These are phyloP conservation scores for Acleris sparsana DNA, from an alignment of 2,888 invertebrate species.

Conservation along the genomic window DNA sequence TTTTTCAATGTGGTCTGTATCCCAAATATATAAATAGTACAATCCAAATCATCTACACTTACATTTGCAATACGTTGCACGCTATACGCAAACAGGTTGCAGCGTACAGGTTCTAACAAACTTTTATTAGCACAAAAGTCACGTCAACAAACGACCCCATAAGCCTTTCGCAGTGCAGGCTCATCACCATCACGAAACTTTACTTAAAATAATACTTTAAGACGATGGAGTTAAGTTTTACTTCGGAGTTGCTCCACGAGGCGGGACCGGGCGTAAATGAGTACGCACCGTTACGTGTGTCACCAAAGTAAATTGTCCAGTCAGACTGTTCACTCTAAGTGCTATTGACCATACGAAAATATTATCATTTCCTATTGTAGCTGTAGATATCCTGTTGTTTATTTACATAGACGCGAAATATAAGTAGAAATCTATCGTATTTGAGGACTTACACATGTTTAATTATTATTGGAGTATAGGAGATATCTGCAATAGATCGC, in stretches of 20 bases:
- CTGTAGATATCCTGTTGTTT: neutral
- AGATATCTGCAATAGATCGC: no score
- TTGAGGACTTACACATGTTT: no score
- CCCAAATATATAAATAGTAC: no score
- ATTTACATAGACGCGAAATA: neutral
- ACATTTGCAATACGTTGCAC: neutral
- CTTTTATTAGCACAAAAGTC: constrained; percentile 60
- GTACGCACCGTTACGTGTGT: constrained; percentile 74
- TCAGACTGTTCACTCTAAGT: constrained; percentile 50
- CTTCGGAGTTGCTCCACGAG: constrained; percentile 40
- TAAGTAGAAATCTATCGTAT: neutral
- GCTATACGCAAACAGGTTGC: constrained; percentile 13
- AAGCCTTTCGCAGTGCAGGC: constrained; percentile 52
- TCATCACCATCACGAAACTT: constrained; percentile 42
- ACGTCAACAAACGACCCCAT: constrained; percentile 69
- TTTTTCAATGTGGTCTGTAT: no score
- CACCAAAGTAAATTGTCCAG: constrained; percentile 67
- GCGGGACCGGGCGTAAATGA: constrained; percentile 58
- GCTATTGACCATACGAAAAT: constrained; percentile 52
- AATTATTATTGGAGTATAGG: no score
- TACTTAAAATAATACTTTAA: constrained; percentile 49
- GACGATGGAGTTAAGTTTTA: constrained; percentile 37
- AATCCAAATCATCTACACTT: no score
- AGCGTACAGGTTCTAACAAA: constrained; percentile 48
- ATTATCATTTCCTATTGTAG: constrained; percentile 17